Conservation (phyloP, 2,113 vertebrate species). For the Neogobius melanostomus region DNA sequence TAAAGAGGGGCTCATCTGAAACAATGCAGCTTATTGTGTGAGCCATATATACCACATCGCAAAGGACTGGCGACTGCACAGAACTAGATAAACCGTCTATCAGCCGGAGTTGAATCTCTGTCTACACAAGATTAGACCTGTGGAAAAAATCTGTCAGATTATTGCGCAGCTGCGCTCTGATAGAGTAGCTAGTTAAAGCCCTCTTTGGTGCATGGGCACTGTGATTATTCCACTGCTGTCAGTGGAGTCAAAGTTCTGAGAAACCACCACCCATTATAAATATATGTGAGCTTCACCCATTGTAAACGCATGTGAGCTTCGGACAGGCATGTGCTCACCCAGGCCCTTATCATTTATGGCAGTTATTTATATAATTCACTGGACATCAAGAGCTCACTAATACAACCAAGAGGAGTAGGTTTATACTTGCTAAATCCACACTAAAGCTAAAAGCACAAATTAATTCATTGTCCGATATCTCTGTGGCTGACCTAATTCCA, state of each 20-base stretch:
- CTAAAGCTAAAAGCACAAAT: not conserved
- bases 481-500: not conserved
- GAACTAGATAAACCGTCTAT: constrained; percentile 50
- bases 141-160: constrained; percentile 53
- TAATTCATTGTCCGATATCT: constrained; percentile 3
- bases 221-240: constrained; percentile 51
- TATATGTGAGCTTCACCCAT: constrained; percentile 10
- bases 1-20: constrained; percentile 23
- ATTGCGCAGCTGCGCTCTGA: constrained; percentile 36
- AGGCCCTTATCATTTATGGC: constrained; percentile 19
- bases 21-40: constrained; percentile 18
- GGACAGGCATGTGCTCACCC: constrained; percentile 13
- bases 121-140: constrained; percentile 48
- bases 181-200: constrained; percentile 33
- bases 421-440: not conserved
- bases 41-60: constrained; percentile 25
- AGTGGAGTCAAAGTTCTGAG: constrained; percentile 45
- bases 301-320: constrained; percentile 26
- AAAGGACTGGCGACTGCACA: constrained; percentile 18
- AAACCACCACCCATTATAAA: constrained; percentile 25
- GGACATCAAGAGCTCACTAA: constrained; percentile 2
- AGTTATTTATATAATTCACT: constrained; percentile 8
- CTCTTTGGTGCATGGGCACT: constrained; percentile 26
- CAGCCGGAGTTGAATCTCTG: constrained; percentile 26
- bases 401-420: not conserved